Evolutionary conservation across 2,797 vertebrate genomes (phyloP), one percentile per base, ranked within the genome.

Genomic region (Octomys mimax): DNA sequence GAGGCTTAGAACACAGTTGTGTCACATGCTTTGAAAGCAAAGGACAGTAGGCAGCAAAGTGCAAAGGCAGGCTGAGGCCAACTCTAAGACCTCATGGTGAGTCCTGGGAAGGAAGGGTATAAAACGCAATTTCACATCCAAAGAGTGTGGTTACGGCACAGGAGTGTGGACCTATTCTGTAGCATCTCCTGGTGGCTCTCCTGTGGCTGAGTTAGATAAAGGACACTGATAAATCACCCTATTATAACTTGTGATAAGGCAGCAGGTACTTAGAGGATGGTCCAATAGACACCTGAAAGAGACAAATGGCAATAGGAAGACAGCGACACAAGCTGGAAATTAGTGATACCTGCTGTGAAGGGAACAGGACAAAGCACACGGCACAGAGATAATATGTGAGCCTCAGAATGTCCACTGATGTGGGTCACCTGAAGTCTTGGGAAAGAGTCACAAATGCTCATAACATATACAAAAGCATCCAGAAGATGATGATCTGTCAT

Each of bases 191-290:
- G 92, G 95, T 77, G 86, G 91, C 95, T 95, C 68, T 98, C 89
- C 94, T 86, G 81, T 82, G 94, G 66, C 92, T 42, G 33, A 97
- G 94, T 52, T 75, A 96, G 96, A 90, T 61, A 81, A 96, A 16
- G 80, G 96, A 97, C 97, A 98, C 94, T 92, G 95, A 96, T 87
- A 97, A 98, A 94, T 97, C 39, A 96, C 95, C 91, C 95, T 94
- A 96, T 97, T 98, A 98, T 42, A 97, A 95, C 0, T 33, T 28
- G 95, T 75, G 89, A 97, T 95, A 97, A 98, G 97, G 97, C 96
- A 97, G 96, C 95, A 96, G 87, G 81, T 96, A 96, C 97, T 96
- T 97, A 97, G 79, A 87, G 95, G 94, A 96, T 92, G 52, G 75
- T 62, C 49, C 94, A 94, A 24, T 18, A 97, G 97, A 98, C 95